Conservation (phyloP, 2,113 vertebrate species). For the Upupa epops region DNA sequence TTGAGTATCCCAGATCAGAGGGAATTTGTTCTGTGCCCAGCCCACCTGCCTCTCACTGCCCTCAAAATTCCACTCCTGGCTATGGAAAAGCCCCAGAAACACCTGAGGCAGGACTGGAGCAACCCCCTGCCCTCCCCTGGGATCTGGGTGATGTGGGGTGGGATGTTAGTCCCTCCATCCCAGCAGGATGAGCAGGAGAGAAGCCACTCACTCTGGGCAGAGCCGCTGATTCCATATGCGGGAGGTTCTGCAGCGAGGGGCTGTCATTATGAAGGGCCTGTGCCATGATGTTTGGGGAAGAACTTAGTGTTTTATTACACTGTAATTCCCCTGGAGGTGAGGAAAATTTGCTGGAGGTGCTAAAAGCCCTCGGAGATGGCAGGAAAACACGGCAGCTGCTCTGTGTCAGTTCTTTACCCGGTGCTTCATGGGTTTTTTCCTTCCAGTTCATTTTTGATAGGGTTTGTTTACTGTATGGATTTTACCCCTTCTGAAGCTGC, state of each 20-base stretch:
- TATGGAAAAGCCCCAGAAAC: background rate
- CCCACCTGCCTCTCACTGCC: background rate
- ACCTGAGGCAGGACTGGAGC: background rate
- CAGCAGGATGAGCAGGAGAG: no score
- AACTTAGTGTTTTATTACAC: constrained; percentile 43
- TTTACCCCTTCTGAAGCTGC: constrained; percentile 1
- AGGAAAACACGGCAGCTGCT: constrained; percentile 7
- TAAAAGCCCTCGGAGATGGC: background rate
- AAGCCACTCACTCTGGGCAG: no score
- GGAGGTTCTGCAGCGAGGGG: background rate
- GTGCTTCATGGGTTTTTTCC: background rate
- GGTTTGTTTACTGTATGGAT: constrained; percentile 15
- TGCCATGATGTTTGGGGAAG: background rate
- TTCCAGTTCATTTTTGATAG: constrained; percentile 38
- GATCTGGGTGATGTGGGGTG: background rate
- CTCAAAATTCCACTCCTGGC: background rate
- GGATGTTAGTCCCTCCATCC: no score
- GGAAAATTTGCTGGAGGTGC: constrained; percentile 45
- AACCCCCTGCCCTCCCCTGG: background rate
- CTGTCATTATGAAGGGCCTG: background rate
- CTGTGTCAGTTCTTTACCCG: background rate
- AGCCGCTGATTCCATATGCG: background rate
- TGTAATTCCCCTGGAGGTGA: constrained; percentile 30
- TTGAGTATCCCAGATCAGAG: background rate
- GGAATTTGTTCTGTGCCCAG: background rate